These are phyloP conservation scores for Carettochelys insculpta DNA, from an alignment of 2,113 vertebrate genomes.

Conservation along the genomic window DNA sequence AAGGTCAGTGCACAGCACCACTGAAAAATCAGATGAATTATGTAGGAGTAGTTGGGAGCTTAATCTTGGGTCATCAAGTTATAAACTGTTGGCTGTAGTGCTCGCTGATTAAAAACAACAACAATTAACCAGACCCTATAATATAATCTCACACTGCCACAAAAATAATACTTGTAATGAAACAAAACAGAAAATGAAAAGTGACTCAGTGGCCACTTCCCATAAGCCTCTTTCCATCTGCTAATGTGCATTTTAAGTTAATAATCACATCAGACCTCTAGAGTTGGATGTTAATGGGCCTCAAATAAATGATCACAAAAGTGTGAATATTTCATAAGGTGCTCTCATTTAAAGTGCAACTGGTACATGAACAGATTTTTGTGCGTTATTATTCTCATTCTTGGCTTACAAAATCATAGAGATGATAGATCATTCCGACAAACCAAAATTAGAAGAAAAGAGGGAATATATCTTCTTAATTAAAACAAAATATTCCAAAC, in stretches of 20 bases:
- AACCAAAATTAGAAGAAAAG: background rate
- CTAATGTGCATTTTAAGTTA: background rate
- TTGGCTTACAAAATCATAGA: background rate
- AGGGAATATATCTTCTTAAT: background rate
- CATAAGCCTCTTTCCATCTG: background rate
- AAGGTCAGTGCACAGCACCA: background rate
- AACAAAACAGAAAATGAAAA: background rate
- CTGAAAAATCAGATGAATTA: background rate
- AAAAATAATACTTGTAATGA: background rate
- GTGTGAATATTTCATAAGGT: background rate
- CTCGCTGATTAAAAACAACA: background rate
- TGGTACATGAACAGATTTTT: background rate
- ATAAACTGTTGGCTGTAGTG: background rate
- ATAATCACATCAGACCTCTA: background rate
- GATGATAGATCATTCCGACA: background rate
- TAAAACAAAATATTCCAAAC: background rate
- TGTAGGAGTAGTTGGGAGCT: background rate
- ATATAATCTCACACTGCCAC: background rate
- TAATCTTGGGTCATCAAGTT: background rate
- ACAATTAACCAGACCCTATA: background rate
- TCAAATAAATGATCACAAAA: background rate
- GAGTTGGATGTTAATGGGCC: background rate
- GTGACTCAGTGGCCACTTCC: background rate
- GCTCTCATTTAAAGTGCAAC: background rate
- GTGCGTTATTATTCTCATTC: background rate